phyloP scores from a whole-genome alignment of 2,113 vertebrate genomes.

The Seriola dumerili region DNA sequence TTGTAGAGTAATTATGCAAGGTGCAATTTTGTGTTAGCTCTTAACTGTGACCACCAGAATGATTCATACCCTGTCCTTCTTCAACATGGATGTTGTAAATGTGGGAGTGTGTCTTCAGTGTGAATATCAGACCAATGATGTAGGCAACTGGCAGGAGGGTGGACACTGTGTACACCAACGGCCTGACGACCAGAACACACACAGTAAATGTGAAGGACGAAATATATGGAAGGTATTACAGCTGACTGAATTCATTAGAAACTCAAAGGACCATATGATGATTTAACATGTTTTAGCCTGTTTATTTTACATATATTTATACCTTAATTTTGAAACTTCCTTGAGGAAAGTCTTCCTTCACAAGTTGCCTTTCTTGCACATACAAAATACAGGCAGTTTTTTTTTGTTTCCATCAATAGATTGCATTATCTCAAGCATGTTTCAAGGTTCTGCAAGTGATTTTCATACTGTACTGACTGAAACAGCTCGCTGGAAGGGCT shows the following conservation, averaged over 20 bases:
- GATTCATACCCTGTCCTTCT: slow-evolving; percentile 85
- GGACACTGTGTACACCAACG: slow-evolving; percentile 85
- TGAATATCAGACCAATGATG: slow-evolving; percentile 89
- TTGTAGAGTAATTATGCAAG: not conserved
- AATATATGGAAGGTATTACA: not conserved
- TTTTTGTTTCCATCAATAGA: too few species aligned
- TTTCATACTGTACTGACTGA: not conserved
- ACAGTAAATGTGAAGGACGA: not conserved
- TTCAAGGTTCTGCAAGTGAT: not conserved
- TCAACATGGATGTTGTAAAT: slow-evolving; percentile 89
- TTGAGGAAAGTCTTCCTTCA: not conserved
- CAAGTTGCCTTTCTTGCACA: too few species aligned
- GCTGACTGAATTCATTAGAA: not conserved
- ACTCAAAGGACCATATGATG: not conserved
- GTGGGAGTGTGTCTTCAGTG: slow-evolving; percentile 90
- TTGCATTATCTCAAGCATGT: not conserved
- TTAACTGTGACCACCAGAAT: not conserved
- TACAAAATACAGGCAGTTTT: too few species aligned
- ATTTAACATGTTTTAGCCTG: not conserved
- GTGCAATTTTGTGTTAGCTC: not conserved
- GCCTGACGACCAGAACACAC: slow-evolving; percentile 75
- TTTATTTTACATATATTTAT: not conserved
- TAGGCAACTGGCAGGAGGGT: slow-evolving; percentile 86
- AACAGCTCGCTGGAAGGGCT: not conserved
- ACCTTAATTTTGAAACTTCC: not conserved